Evolutionary conservation across 2,888 invertebrate genomes (phyloP).

Genomic region (Drosophila meridiana): DNA sequence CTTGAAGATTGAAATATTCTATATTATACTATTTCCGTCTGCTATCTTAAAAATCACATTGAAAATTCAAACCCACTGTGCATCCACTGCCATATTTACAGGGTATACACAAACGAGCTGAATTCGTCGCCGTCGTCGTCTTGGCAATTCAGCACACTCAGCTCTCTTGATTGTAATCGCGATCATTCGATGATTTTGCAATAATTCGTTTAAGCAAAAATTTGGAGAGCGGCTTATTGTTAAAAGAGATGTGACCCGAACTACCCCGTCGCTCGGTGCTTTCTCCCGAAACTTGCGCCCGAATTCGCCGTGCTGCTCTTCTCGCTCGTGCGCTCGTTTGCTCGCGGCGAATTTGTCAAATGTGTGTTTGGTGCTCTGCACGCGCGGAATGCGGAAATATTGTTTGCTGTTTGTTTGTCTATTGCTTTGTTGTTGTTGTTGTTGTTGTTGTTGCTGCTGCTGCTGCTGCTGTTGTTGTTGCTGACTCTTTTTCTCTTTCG

Average conservation of each 20-base stretch:
- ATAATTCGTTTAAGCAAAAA: constrained; percentile 37
- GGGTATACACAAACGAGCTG: constrained; percentile 33
- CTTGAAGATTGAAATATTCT: no score
- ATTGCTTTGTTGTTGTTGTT: constrained; percentile 33
- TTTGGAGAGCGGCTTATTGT: constrained; percentile 40
- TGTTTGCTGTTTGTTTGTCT: constrained; percentile 57
- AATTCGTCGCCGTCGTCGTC: constrained; percentile 2
- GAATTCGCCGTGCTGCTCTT: constrained; percentile 26
- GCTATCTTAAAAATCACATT: no score
- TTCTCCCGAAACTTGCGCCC: background rate
- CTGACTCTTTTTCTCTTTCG: constrained; percentile 35
- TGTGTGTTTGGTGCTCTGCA: constrained; percentile 50
- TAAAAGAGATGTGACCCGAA: constrained; percentile 6
- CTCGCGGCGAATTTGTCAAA: constrained; percentile 64
- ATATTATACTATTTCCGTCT: no score
- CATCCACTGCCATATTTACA: constrained; percentile 4
- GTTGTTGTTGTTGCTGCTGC: no score
- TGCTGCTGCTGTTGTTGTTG: constrained; percentile 26
- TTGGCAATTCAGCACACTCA: constrained; percentile 18
- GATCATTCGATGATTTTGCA: constrained; percentile 53
- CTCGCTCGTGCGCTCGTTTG: constrained; percentile 8
- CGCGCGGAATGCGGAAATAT: constrained; percentile 75
- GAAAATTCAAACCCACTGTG: no score
- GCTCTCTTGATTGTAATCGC: constrained; percentile 46
- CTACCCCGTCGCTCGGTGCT: background rate